Evolutionary conservation across 1,140 invertebrate species (phyloP), one percentile per base, ranked within the genome.

Genomic region (Rhagoletis pomonella): DNA sequence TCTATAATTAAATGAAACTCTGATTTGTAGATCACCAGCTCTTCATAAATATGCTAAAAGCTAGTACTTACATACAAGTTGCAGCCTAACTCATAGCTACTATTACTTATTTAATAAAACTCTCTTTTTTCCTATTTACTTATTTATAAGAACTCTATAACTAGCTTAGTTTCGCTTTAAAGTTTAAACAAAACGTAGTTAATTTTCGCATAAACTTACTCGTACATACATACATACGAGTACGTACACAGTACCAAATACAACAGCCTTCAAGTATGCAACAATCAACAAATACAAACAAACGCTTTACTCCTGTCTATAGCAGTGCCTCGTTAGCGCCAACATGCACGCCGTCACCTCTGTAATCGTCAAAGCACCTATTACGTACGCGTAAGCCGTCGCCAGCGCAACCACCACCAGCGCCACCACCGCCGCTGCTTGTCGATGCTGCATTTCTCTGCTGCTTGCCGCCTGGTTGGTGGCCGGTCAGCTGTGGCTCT

Each of bases 221-320:
- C 67, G 12, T 44, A 44, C 47, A 55, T 19, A 14, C 5, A 9
- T 9, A 10, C 47, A 14, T 29, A 9, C 47, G 44, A 17, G 17
- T 2, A 19, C 10, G 9, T 3, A 39, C 5, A 50, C 44, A 77
- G 42, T n/a, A 14, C 9, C 17, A 64, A 17, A n/a, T 29, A 58
- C 47, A 81, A 81, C 73, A 81, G 47, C 73, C 47, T 81, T 55
- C n/a, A 81, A n/a, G 73, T 81, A 81, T 81, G 50, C 73, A 81
- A 81, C 47, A 50, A 29, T 58, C 19, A 55, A 44, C 7, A 81
- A 2, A n/a, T 7, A 7, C 47, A 1, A 29, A 9, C 50, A 19
- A 17, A 55, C 12, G 5, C 47, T 2, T 50, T 42, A 19, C 7
- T 50, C 17, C n/a, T 55, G 14, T 55, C 55, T 81, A 81, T 50